Base-by-base conservation (phyloP, 2,888 invertebrate species). In the Pyrgus malvae region DNA sequence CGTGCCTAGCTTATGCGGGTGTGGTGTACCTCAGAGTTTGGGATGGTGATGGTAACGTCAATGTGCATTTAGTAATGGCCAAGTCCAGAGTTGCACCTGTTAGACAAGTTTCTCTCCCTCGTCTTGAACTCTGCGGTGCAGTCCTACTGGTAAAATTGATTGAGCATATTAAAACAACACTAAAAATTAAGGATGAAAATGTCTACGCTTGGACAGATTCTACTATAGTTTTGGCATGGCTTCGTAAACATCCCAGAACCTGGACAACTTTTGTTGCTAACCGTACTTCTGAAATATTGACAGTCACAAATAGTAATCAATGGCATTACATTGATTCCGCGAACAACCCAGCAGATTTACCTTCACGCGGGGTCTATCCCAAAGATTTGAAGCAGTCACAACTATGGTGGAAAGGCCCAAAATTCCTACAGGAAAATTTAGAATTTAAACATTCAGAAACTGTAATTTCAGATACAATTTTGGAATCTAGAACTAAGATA, bases 321-420 rank as follows among this genome's bases (percentile, higher is more conserved):
- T 59, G 57, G 54, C 3, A 25, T 42, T 48, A 67, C 42, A 59
- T 69, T 6, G 12, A 27, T 7, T 58, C 63, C 0, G 2, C n/a
- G 1, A 35, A 65, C 4, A 70, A 70, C 46, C 68, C 66, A 1
- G 68, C 68, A 1, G 70, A 72, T 55, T 45, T 45, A 17, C 55
- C 51, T n/a, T 55, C 58, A 7, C 25, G 58, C 3, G 58, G 58
- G 7, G 2, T 55, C 5, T 21, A 3, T 46, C 23, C 58, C 21
- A 33, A 8, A 4, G 51, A 50, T 9, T 40, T 59, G 31, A 14
- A 50, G 17, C 2, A 55, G 2, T 50, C 51, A 11, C 14, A 49
- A 25, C 50, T 64, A 41, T 65, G 60, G 65, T 57, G 57, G 56
- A 31, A 31, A 3, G 31, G 31, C 11, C 31, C 31, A 31, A 31